Conservation (phyloP, 2,888 invertebrate species). For the Phoronis australis region DNA sequence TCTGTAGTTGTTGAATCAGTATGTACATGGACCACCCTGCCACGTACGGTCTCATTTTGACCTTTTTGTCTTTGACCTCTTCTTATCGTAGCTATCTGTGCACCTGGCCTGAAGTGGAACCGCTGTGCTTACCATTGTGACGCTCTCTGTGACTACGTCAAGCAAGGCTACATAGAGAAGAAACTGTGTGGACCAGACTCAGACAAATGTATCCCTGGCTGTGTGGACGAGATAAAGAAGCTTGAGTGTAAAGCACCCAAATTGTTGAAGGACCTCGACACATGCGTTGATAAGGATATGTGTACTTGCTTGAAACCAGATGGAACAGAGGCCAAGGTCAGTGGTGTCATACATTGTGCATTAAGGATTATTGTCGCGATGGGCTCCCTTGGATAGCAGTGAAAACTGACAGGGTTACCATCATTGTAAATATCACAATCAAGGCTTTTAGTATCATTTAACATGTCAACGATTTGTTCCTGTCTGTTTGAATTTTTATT, state of each 20-base stretch:
- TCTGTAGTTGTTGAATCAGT: no score
- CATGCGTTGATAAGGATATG: conserved; percentile 68
- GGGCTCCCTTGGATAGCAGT: no score
- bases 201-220: conserved; percentile 46
- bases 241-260: conserved; percentile 28
- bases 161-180: conserved; percentile 39
- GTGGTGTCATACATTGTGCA: no score
- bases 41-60: no score
- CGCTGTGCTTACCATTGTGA: conserved; percentile 71
- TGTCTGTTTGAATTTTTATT: no score
- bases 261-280: conserved; percentile 67
- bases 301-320: conserved; percentile 70
- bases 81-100: conserved; percentile 31
- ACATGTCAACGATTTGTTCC: no score
- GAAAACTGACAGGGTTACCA: no score
- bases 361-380: no score
- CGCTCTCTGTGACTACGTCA: conserved; percentile 66
- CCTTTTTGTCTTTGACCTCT: background rate
- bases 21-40: no score
- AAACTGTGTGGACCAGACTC: conserved; percentile 36
- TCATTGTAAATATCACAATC: no score
- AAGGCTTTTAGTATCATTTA: no score
- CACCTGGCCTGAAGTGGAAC: conserved; percentile 54
- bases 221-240: background rate
- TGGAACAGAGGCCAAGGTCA: conserved; percentile 64